phyloP scores from a whole-genome alignment of 2,797 vertebrate genomes.

The Enteromius mattozi region DNA sequence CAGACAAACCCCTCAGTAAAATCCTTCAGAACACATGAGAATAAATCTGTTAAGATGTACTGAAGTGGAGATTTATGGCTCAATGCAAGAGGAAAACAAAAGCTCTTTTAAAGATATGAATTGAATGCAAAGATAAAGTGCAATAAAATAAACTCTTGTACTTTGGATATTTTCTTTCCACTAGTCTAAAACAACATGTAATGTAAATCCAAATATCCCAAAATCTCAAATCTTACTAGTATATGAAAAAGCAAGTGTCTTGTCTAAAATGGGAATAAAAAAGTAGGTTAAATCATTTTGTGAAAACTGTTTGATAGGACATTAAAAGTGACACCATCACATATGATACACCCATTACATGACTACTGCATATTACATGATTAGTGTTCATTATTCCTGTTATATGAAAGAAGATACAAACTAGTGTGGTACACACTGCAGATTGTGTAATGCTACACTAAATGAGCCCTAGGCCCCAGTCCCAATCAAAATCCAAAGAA shows the following conservation, averaged over 20 bases:
- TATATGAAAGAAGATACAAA: conserved; percentile 79
- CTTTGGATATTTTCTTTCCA: not conserved
- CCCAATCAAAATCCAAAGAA: conserved; percentile 50
- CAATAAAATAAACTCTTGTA: not conserved
- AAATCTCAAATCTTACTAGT: not conserved
- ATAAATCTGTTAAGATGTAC: not conserved
- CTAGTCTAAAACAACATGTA: not conserved
- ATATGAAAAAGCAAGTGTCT: not conserved
- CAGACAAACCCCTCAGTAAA: not conserved
- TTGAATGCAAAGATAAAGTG: not conserved
- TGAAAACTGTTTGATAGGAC: conserved; percentile 76
- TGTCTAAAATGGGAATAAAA: not conserved
- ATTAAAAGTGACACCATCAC: conserved; percentile 67
- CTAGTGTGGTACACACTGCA: not conserved
- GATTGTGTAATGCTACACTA: conserved; percentile 15
- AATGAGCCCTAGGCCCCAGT: conserved; percentile 8
- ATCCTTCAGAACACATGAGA: not conserved
- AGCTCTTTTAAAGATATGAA: not conserved
- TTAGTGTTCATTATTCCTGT: conserved; percentile 76
- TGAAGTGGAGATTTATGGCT: not conserved
- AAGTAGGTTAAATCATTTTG: conserved; percentile 74
- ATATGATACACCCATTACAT: conserved; percentile 59
- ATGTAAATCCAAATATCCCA: not conserved
- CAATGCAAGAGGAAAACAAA: not conserved
- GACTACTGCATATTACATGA: conserved; percentile 78